Evolutionary conservation across 2,797 vertebrate genomes (phyloP).

Genomic region (Phrynocephalus forsythii): DNA sequence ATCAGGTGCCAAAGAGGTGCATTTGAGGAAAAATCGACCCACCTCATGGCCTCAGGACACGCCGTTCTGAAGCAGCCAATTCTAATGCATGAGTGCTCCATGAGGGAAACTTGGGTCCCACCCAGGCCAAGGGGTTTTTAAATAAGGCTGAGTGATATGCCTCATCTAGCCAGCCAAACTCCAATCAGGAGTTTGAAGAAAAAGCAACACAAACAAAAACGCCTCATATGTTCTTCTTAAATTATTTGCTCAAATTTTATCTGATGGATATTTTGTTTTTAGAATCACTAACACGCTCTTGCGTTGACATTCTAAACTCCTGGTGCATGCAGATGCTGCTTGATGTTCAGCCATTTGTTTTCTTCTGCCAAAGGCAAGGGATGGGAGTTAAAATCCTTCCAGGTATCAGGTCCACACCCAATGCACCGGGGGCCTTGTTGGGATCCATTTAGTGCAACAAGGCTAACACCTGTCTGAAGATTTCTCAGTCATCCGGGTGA

Average conservation of each 20-base stretch:
- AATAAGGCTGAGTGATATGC: background rate
- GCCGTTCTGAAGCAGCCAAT: background rate
- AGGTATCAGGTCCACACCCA: background rate
- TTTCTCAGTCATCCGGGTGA: too few relatives aligned
- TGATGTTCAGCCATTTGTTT: background rate
- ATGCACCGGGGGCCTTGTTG: background rate
- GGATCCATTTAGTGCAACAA: background rate
- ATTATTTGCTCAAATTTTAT: constrained; percentile 16
- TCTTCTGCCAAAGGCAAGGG: background rate
- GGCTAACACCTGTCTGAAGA: background rate
- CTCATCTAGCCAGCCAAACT: background rate
- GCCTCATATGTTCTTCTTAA: background rate
- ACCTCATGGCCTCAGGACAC: background rate
- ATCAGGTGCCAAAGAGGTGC: constrained; percentile 18
- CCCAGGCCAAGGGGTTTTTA: constrained; percentile 19
- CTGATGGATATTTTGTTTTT: background rate
- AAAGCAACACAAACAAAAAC: too few relatives aligned
- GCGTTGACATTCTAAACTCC: background rate
- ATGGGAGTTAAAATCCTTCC: background rate
- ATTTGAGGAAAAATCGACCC: constrained; percentile 17
- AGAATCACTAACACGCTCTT: background rate
- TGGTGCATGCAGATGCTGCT: background rate
- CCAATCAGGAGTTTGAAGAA: background rate
- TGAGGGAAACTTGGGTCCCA: constrained; percentile 1
- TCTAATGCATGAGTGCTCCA: background rate